Conservation (phyloP, 2,113 vertebrate genomes). For the Menura novaehollandiae region DNA sequence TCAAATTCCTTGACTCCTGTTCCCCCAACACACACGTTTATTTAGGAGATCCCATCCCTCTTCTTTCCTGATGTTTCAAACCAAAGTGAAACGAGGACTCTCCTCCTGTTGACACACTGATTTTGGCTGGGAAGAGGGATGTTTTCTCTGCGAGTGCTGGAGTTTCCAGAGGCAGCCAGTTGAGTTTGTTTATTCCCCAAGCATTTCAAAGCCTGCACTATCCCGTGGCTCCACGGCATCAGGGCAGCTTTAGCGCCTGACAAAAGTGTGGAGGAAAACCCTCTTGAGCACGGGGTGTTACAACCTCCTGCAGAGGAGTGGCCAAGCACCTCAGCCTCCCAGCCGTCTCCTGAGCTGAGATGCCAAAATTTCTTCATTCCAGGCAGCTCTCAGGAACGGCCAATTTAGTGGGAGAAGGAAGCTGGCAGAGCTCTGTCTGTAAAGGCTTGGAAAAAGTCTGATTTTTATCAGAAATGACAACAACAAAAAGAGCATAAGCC, state of each 20-base stretch:
- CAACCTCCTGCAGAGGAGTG: neutral
- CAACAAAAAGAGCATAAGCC: neutral
- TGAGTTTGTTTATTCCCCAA: neutral
- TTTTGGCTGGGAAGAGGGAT: neutral
- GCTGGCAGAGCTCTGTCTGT: neutral
- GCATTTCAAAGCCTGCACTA: neutral
- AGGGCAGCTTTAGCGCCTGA: neutral
- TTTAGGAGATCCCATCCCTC: neutral
- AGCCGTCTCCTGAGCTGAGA: neutral
- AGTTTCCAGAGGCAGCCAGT: neutral
- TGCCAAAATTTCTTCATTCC: slow-evolving; percentile 10
- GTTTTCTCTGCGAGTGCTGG: neutral
- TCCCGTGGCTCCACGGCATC: neutral
- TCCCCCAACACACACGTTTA: neutral
- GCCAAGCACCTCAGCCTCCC: neutral
- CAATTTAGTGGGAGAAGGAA: slow-evolving; percentile 25
- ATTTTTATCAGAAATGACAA: slow-evolving; percentile 42
- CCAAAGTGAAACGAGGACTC: neutral
- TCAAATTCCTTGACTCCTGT: neutral
- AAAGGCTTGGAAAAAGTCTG: neutral
- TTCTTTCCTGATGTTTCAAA: neutral
- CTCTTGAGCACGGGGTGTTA: neutral
- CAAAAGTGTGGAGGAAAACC: neutral
- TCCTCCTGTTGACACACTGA: neutral
- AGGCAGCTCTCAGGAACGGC: neutral